Conservation (phyloP, 2,797 vertebrate genomes). For the Synaphobranchus kaupii region DNA sequence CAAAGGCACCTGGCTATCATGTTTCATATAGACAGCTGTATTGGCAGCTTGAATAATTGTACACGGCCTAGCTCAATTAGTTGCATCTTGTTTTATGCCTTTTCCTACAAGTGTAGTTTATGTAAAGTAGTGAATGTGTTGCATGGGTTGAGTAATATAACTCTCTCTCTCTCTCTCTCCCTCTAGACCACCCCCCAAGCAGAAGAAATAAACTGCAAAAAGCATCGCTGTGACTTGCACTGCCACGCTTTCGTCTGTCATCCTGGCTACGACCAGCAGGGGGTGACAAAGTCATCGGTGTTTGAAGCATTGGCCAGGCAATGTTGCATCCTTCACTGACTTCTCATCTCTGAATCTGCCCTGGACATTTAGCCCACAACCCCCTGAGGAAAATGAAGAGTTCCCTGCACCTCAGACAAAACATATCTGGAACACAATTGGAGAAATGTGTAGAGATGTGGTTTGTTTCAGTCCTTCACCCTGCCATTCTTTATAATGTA, state of each 20-base stretch:
- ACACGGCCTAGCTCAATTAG: not conserved
- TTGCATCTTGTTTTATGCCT: not conserved
- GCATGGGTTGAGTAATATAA: not conserved
- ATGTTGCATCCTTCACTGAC: conserved; percentile 2
- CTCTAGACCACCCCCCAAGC: conserved; percentile 79
- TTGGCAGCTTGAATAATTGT: not conserved
- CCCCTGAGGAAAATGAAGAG: not conserved
- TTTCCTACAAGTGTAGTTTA: not conserved
- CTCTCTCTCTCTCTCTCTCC: not conserved
- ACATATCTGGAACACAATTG: not conserved
- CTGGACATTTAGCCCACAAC: not conserved
- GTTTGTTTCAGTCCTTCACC: not conserved
- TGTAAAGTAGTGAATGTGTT: not conserved
- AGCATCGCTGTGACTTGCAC: conserved; percentile 22
- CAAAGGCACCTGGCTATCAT: not conserved
- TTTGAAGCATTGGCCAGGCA: conserved; percentile 1
- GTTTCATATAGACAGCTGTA: not conserved
- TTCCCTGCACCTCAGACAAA: not conserved
- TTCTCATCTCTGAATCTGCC: conserved; percentile 17
- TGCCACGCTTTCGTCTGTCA: not conserved
- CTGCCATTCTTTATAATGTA: conserved; percentile 11
- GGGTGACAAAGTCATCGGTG: conserved; percentile 2
- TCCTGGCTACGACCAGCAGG: conserved; percentile 29
- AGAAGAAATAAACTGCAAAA: conserved; percentile 74
- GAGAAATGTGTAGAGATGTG: not conserved